A percentile compares a stretch with the other conserved stretches of the same genome.
Conservation (phyloP, 1,140 invertebrate genomes). For the Batillaria attramentaria region DNA sequence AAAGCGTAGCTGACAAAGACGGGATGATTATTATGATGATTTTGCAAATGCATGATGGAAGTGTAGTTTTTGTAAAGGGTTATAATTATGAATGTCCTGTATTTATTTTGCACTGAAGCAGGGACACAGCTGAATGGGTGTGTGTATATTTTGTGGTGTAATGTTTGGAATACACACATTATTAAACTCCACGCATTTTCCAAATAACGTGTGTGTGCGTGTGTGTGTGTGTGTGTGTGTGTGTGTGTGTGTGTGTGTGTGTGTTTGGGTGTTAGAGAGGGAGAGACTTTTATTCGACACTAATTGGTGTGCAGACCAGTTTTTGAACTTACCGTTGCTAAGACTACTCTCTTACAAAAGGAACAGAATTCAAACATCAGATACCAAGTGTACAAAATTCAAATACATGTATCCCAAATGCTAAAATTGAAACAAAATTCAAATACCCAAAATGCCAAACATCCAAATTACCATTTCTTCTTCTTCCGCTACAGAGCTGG, state of each 20-base stretch:
- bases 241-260: conserved; percentile 4
- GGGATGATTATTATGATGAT: neutral
- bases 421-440: too few species aligned
- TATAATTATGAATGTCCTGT: neutral
- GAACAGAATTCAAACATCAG: too few species aligned
- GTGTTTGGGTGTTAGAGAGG: conserved; percentile 14
- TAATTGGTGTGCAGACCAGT: too few species aligned
- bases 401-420: too few species aligned
- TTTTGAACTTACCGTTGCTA: too few species aligned
- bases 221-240: neutral
- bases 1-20: too few species aligned
- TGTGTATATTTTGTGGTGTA: neutral
- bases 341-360: too few species aligned
- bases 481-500: too few species aligned
- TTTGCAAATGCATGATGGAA: neutral
- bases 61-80: neutral
- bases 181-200: neutral
- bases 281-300: too few species aligned
- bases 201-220: neutral
- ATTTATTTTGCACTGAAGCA: neutral
- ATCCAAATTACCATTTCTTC: too few species aligned
- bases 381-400: too few species aligned
- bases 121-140: neutral
- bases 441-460: too few species aligned
- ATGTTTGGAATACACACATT: neutral